Conservation (phyloP, 2,888 invertebrate genomes). For the Nemapogon koenigi region DNA sequence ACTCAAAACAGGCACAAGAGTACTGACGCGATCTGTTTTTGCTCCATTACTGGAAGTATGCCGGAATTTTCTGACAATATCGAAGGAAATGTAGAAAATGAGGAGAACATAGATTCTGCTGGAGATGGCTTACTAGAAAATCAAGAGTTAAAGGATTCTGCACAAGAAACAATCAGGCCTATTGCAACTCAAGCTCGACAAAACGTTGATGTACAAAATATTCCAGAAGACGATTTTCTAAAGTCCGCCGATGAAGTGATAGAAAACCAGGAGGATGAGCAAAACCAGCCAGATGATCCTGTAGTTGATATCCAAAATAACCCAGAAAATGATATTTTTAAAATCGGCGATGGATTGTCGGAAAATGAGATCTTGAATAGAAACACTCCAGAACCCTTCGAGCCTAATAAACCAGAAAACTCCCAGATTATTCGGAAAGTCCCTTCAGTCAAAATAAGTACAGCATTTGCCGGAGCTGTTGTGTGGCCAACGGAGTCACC, state of each 20-base stretch:
- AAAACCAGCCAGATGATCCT: too few species aligned
- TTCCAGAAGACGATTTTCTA: too few species aligned
- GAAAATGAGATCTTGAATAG: background rate
- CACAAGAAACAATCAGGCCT: background rate
- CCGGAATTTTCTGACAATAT: background rate
- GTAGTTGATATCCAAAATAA: too few species aligned
- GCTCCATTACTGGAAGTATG: background rate
- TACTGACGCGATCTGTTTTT: background rate
- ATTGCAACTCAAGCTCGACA: background rate
- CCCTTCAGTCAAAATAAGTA: too few species aligned
- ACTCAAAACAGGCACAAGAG: background rate
- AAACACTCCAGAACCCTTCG: slow-evolving; percentile 4
- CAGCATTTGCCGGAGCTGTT: slow-evolving; percentile 10
- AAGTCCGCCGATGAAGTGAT: too few species aligned
- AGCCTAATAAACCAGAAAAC: slow-evolving; percentile 4
- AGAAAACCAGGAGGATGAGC: too few species aligned
- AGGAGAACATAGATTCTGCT: too few species aligned
- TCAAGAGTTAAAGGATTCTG: background rate
- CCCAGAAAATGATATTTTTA: too few species aligned
- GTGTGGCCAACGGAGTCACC: slow-evolving; percentile 11
- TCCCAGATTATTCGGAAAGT: too few species aligned
- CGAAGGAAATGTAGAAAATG: background rate
- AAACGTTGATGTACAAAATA: too few species aligned
- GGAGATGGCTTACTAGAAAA: too few species aligned
- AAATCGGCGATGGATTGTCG: too few species aligned